A percentile compares a stretch with the other conserved stretches of the same genome.
phyloP scores from a whole-genome alignment of 2,888 invertebrate genomes.

The Melolontha melolontha region DNA sequence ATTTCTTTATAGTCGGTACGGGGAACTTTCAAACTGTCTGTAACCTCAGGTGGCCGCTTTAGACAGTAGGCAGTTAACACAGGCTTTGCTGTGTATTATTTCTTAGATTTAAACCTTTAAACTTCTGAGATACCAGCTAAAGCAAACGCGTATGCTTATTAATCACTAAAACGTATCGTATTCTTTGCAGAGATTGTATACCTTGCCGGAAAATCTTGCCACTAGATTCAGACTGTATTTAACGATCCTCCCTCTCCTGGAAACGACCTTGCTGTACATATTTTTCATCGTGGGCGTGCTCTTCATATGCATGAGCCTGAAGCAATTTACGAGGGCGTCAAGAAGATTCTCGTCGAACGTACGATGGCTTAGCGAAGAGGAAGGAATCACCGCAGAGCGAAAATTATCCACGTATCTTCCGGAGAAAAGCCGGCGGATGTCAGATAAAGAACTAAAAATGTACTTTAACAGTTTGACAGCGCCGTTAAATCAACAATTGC shows the following conservation, averaged over 20 bases:
- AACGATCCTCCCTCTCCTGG: conserved; percentile 76
- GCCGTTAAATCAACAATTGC: conserved; percentile 50
- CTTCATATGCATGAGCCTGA: conserved; percentile 68
- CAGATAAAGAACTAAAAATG: conserved; percentile 60
- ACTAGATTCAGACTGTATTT: conserved; percentile 79
- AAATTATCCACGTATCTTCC: conserved; percentile 58
- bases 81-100: no score
- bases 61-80: no score
- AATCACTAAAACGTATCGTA: no score
- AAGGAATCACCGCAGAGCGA: conserved; percentile 55
- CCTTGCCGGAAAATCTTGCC: conserved; percentile 73
- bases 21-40: no score
- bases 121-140: no score
- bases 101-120: no score
- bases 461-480: conserved; percentile 55
- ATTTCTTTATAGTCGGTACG: no score
- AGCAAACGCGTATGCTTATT: no score
- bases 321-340: conserved; percentile 52
- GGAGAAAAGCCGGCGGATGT: conserved; percentile 54
- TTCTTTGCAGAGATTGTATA: conserved; percentile 76
- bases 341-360: conserved; percentile 33
- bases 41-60: no score
- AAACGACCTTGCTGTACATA: conserved; percentile 70
- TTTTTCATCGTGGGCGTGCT: conserved; percentile 67
- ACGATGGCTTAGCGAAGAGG: conserved; percentile 59